phyloP scores from a whole-genome alignment of 2,113 vertebrate species.

The Pelvicachromis taeniatus region DNA sequence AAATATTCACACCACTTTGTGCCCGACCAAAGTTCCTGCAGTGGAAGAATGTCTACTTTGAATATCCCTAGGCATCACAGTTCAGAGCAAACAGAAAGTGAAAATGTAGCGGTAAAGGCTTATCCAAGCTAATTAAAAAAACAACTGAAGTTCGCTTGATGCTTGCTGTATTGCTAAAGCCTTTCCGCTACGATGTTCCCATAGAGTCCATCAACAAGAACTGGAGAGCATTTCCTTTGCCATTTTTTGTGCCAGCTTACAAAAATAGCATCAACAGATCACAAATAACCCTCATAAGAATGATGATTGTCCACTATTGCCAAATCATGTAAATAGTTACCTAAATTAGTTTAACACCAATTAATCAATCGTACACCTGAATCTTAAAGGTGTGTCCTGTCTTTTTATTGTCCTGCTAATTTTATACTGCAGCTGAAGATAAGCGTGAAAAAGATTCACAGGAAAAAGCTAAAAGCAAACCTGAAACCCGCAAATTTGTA shows the following conservation, averaged over 20 bases:
- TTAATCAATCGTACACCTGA: background rate
- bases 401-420: background rate
- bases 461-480: background rate
- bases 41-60: background rate
- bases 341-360: background rate
- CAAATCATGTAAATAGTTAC: background rate
- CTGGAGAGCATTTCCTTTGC: background rate
- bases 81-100: background rate
- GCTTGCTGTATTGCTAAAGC: background rate
- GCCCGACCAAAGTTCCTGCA: background rate
- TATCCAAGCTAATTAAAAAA: background rate
- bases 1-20: background rate
- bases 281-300: background rate
- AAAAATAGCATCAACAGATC: background rate
- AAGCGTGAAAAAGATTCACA: background rate
- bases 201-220: background rate
- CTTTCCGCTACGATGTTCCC: background rate
- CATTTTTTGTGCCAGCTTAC: background rate
- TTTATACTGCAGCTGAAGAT: background rate
- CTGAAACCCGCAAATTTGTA: constrained; percentile 25
- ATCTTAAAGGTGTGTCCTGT: background rate
- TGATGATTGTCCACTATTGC: background rate
- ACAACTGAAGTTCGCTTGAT: background rate
- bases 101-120: background rate
- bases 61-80: background rate